Evolutionary conservation across 2,113 vertebrate species (phyloP).

Genomic region (Siphamia tubifer): DNA sequence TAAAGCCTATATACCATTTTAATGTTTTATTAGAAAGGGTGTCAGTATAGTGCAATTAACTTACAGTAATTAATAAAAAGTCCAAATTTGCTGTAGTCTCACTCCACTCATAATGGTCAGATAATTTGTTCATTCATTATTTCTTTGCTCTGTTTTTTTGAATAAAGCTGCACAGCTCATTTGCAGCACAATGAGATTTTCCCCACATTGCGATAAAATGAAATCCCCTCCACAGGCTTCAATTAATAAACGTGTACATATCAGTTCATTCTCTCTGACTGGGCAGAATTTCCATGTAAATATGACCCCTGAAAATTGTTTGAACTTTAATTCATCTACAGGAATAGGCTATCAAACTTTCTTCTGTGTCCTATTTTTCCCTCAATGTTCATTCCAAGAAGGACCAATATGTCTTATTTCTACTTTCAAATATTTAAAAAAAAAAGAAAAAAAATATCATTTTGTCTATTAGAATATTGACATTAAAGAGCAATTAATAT

Average conservation of each 20-base stretch:
- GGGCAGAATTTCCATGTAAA: background rate
- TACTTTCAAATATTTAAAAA: too few relatives aligned
- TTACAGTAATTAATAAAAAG: too few relatives aligned
- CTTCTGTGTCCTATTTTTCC: background rate
- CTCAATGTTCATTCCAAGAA: background rate
- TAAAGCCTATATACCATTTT: too few relatives aligned
- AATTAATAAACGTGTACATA: background rate
- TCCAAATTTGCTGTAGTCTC: background rate
- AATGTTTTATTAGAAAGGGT: too few relatives aligned
- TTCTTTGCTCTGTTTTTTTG: background rate
- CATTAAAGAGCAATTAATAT: too few relatives aligned
- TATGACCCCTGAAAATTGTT: conserved; percentile 3
- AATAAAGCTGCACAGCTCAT: background rate
- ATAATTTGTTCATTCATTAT: background rate
- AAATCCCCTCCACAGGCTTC: background rate
- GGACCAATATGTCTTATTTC: too few relatives aligned
- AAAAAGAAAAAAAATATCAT: too few relatives aligned
- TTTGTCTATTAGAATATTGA: too few relatives aligned
- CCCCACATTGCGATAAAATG: background rate
- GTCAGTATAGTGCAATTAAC: too few relatives aligned
- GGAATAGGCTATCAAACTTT: background rate
- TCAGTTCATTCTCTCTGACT: background rate
- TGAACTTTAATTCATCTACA: background rate
- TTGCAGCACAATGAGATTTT: background rate
- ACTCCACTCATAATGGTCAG: background rate